Evolutionary conservation across 2,113 vertebrate species (phyloP).

Genomic region (Pluvianellus socialis): DNA sequence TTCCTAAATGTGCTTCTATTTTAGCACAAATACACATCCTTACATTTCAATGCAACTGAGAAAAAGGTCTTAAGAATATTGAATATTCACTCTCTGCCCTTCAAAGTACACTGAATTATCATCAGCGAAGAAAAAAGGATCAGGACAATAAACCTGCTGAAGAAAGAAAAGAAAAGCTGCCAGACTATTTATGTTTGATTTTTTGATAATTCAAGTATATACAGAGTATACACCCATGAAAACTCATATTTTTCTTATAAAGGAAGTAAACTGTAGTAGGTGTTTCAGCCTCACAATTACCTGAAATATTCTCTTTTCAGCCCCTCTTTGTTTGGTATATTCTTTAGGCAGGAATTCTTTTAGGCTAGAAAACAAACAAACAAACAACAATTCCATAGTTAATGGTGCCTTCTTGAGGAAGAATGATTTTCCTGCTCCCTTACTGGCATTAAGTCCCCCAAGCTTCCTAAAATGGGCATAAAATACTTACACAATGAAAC

Average conservation of each 20-base stretch:
- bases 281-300: constrained; percentile 59
- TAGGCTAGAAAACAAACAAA: constrained; percentile 58
- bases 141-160: constrained; percentile 32
- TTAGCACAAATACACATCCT: not conserved
- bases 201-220: not conserved
- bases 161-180: not conserved
- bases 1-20: not conserved
- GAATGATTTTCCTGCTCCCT: not conserved
- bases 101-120: constrained; percentile 5
- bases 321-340: constrained; percentile 84
- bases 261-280: not conserved
- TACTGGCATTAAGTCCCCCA: not conserved
- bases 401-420: not conserved
- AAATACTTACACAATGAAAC: not conserved
- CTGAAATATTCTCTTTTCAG: constrained; percentile 85
- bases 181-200: not conserved
- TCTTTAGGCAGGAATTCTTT: constrained; percentile 87
- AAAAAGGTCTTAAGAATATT: not conserved
- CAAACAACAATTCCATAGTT: not conserved
- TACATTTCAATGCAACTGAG: not conserved
- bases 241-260: not conserved
- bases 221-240: not conserved
- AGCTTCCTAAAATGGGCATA: not conserved
- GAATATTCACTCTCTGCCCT: not conserved
- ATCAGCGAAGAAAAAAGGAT: constrained; percentile 36